Percentiles rank a stretch among this genome's conserved stretches.
Evolutionary conservation across 2,888 invertebrate genomes (phyloP).

Genomic region (Andrena chrysosceles): DNA sequence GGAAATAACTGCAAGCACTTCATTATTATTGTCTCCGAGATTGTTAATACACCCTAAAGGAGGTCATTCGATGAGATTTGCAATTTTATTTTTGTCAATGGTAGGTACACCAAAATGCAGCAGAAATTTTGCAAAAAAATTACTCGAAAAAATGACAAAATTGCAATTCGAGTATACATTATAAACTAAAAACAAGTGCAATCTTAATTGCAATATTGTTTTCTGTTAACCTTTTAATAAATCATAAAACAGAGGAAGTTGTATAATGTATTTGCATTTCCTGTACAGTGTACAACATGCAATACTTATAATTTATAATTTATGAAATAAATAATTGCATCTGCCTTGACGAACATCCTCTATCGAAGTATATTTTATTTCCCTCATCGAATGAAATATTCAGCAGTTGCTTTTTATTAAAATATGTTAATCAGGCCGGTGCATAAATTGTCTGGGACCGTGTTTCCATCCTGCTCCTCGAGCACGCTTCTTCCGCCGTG

Average conservation of each 20-base stretch:
- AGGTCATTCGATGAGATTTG: background rate
- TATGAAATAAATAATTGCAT: background rate
- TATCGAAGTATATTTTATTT: background rate
- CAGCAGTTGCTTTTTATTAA: constrained; percentile 29
- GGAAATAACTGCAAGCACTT: constrained; percentile 4
- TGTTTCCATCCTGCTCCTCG: background rate
- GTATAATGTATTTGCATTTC: too few relatives aligned
- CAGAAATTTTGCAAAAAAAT: too few relatives aligned
- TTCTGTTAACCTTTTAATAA: background rate
- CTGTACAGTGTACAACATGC: too few relatives aligned
- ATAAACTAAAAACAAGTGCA: background rate
- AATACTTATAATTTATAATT: background rate
- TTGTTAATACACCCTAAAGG: background rate
- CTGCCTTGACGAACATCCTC: background rate
- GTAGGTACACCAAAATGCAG: too few relatives aligned
- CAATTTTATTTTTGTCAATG: too few relatives aligned
- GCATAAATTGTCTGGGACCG: constrained; percentile 31
- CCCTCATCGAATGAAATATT: constrained; percentile 24
- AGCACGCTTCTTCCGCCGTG: background rate
- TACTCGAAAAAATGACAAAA: too few relatives aligned
- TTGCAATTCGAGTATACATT: background rate
- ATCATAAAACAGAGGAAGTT: background rate
- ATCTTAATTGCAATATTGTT: too few relatives aligned
- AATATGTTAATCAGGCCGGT: constrained; percentile 19
- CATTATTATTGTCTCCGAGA: background rate